Percentiles rank a stretch among this genome's conserved stretches.
phyloP scores from a whole-genome alignment of 1,140 invertebrate species.

The Lycorma delicatula region DNA sequence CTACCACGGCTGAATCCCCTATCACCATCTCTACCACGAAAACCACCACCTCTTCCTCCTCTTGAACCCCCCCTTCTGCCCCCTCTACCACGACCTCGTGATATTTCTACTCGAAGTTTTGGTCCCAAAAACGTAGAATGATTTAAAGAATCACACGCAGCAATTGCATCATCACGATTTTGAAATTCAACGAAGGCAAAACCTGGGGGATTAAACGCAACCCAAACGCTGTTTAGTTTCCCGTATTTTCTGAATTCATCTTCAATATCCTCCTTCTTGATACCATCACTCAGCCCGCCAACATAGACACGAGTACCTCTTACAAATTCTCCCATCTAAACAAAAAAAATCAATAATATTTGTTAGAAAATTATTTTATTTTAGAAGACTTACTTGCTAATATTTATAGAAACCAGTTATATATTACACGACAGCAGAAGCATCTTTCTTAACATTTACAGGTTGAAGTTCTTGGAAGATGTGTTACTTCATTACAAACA shows the following conservation, averaged over 20 bases:
- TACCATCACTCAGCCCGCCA: constrained; percentile 68
- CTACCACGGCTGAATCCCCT: constrained; percentile 39
- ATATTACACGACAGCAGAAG: too few relatives aligned
- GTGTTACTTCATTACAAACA: too few relatives aligned
- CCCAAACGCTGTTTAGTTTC: constrained; percentile 90
- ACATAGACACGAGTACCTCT: constrained; percentile 69
- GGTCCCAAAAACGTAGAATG: constrained; percentile 73
- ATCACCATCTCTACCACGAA: constrained; percentile 40
- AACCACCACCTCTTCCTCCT: constrained; percentile 45
- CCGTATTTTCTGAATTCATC: constrained; percentile 82
- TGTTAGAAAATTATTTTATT: too few relatives aligned
- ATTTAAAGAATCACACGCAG: constrained; percentile 86
- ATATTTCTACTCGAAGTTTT: constrained; percentile 74
- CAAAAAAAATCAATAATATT: too few relatives aligned
- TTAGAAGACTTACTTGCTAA: too few relatives aligned
- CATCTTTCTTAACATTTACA: too few relatives aligned
- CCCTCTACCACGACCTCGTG: constrained; percentile 55
- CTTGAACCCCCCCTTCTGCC: constrained; percentile 43
- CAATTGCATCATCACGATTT: constrained; percentile 87
- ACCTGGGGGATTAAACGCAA: constrained; percentile 87
- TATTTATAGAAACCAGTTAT: too few relatives aligned
- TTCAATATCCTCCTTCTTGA: constrained; percentile 83
- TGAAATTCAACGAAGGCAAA: constrained; percentile 99
- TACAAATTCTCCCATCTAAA: background rate
- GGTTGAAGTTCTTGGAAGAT: too few relatives aligned